A percentile compares a stretch with the other conserved stretches of the same genome.
These are phyloP conservation scores for Montipora capitata DNA, from an alignment of 92 coral and sea anemone genomes.

Conservation along the genomic window DNA sequence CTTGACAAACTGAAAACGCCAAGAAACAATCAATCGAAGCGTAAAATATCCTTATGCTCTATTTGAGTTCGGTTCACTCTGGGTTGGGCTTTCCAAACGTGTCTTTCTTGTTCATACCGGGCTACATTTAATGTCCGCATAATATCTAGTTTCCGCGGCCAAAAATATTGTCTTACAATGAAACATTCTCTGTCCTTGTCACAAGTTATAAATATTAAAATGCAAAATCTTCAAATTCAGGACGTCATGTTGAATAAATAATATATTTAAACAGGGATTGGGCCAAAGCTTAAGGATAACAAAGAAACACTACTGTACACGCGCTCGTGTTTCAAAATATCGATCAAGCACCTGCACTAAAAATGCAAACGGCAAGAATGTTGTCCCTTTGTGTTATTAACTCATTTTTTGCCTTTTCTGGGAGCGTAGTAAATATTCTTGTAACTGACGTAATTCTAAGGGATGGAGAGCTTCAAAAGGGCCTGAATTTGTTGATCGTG, in stretches of 20 bases:
- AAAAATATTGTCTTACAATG: too few relatives aligned
- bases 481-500: slow-evolving; percentile 74
- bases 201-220: slow-evolving; percentile 21
- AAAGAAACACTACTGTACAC: not conserved
- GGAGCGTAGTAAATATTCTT: slow-evolving; percentile 45
- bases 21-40: too few relatives aligned
- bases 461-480: slow-evolving; percentile 70
- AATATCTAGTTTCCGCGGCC: too few relatives aligned
- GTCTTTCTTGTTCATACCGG: too few relatives aligned
- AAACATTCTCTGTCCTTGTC: not conserved
- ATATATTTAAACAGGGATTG: not conserved
- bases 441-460: slow-evolving; percentile 51
- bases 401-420: slow-evolving; percentile 48
- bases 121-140: too few relatives aligned
- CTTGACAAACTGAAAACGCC: too few relatives aligned
- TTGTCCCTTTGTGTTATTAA: slow-evolving; percentile 56
- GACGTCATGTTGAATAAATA: slow-evolving; percentile 5
- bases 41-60: too few relatives aligned
- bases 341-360: not conserved
- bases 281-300: not conserved
- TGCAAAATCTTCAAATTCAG: slow-evolving; percentile 18
- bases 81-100: too few relatives aligned
- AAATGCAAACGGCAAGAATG: slow-evolving; percentile 29
- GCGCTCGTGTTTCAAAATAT: not conserved
- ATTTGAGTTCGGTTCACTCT: too few relatives aligned